Evolutionary conservation across 2,113 vertebrate species (phyloP).

Genomic region (Hemichromis elongatus): DNA sequence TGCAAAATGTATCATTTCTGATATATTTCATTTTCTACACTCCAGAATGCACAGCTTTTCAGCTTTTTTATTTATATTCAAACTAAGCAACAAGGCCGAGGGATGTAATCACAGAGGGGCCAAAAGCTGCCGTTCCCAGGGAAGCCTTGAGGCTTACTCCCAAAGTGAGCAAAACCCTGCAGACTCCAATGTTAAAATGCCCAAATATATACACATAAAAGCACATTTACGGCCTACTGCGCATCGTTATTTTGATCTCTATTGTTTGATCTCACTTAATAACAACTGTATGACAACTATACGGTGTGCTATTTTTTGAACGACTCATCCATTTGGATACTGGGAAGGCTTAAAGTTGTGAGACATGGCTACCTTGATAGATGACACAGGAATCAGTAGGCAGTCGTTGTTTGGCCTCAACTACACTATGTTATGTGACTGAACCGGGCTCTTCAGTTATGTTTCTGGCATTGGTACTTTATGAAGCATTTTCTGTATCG

Average conservation of each 20-base stretch:
- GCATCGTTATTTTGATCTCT: neutral
- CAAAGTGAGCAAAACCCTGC: neutral
- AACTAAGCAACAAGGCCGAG: neutral
- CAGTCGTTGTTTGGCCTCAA: neutral
- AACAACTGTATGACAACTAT: neutral
- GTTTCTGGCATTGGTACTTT: neutral
- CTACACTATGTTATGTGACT: neutral
- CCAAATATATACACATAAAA: neutral
- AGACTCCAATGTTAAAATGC: neutral
- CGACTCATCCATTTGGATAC: no score
- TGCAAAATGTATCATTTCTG: neutral
- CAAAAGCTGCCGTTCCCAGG: neutral
- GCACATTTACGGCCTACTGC: no score
- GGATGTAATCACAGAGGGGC: neutral
- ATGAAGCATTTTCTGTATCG: neutral
- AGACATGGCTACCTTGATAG: neutral
- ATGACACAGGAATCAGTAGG: neutral
- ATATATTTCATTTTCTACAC: neutral
- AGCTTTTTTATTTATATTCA: neutral
- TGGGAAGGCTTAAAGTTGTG: neutral
- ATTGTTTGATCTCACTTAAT: neutral
- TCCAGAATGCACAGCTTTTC: neutral
- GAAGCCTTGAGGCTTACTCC: neutral
- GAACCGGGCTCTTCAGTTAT: neutral
- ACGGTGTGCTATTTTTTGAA: neutral